These are phyloP conservation scores for Zosterops japonicus DNA, from an alignment of 2,113 vertebrate species.

Conservation along the genomic window DNA sequence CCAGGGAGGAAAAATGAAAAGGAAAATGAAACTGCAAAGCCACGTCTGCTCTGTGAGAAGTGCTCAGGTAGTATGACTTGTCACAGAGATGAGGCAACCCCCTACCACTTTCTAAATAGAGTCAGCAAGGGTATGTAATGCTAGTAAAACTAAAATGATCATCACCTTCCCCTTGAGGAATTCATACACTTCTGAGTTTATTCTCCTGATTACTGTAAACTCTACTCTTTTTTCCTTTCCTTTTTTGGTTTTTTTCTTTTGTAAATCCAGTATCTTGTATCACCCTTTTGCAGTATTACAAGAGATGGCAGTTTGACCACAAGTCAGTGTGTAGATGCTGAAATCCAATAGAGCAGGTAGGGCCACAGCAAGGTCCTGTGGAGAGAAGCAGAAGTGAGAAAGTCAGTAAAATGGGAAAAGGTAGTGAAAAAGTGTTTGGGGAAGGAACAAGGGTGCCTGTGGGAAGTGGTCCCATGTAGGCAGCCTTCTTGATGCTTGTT, in stretches of 20 bases:
- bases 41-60: background rate
- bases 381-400: background rate
- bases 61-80: constrained; percentile 37
- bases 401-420: background rate
- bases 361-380: accelerated
- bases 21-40: background rate
- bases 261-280: background rate
- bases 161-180: background rate
- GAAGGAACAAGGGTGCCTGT: accelerated
- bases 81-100: background rate
- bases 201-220: background rate
- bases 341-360: background rate
- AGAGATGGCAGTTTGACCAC: background rate
- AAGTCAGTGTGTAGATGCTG: background rate
- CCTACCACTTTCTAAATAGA: constrained; percentile 56
- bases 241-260: background rate
- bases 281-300: background rate
- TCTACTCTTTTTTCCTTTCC: background rate
- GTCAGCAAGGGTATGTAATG: background rate
- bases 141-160: background rate
- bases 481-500: background rate
- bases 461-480: background rate
- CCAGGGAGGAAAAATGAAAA: background rate
- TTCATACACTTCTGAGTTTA: background rate
- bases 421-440: background rate